A percentile compares a stretch with the other conserved stretches of the same genome.
Evolutionary conservation across 2,113 vertebrate genomes (phyloP).

Genomic region (Lasiurus borealis): DNA sequence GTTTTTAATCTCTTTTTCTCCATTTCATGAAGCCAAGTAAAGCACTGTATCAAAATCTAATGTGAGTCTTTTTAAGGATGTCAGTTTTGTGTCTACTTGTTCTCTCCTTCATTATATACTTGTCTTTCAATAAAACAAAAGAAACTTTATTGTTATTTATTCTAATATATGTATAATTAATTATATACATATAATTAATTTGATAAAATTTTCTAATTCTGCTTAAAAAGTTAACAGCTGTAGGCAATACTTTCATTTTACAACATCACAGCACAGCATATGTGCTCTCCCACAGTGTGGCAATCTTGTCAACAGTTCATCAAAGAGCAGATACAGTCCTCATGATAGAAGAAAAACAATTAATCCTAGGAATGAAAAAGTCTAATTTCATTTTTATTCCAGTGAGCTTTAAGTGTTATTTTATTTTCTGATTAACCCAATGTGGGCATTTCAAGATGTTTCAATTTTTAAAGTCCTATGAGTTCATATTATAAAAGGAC

Average conservation of each 20-base stretch:
- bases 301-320: conserved; percentile 71
- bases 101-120: background rate
- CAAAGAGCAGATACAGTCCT: conserved; percentile 53
- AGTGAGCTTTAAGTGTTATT: background rate
- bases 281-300: conserved; percentile 56
- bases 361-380: conserved; percentile 37
- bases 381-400: background rate
- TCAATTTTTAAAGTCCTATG: background rate
- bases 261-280: conserved; percentile 66
- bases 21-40: background rate
- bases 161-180: background rate
- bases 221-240: conserved; percentile 68
- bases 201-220: conserved; percentile 40
- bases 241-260: conserved; percentile 72
- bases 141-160: background rate
- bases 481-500: background rate
- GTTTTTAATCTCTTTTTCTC: background rate
- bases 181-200: conserved; percentile 29
- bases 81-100: background rate
- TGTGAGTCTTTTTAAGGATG: background rate
- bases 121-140: conserved; percentile 27
- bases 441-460: background rate
- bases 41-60: background rate
- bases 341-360: conserved; percentile 56
- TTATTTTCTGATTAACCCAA: conserved; percentile 52